phyloP scores from a whole-genome alignment of 2,113 vertebrate genomes.

The Otocyon megalotis region DNA sequence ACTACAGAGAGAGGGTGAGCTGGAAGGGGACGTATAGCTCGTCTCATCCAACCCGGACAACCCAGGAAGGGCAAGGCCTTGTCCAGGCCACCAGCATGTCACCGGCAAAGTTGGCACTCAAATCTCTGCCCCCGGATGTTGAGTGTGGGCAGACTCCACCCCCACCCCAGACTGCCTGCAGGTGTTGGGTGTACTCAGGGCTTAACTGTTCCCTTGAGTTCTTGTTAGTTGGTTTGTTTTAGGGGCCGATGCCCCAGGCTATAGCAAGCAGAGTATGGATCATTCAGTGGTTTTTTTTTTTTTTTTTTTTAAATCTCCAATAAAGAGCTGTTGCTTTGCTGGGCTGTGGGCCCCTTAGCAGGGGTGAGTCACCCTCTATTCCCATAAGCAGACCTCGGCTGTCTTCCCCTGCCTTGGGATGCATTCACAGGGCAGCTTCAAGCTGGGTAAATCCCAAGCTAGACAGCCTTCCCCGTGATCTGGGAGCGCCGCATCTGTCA shows the following conservation, averaged over 20 bases:
- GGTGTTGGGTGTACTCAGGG: neutral
- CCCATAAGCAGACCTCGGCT: neutral
- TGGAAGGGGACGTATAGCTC: neutral
- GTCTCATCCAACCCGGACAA: neutral
- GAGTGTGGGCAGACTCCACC: neutral
- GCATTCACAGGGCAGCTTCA: neutral
- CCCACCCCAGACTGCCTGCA: too few species aligned
- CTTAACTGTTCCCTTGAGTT: neutral
- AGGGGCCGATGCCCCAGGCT: neutral
- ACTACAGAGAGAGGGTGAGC: accelerated
- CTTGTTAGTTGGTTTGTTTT: neutral
- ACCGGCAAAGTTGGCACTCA: neutral
- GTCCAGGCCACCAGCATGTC: neutral
- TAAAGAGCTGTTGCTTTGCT: neutral
- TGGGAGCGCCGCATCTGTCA: accelerated
- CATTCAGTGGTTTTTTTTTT: neutral
- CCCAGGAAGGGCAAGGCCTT: neutral
- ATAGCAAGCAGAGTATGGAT: neutral
- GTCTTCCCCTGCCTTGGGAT: neutral
- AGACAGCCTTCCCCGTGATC: accelerated
- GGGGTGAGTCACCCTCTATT: neutral
- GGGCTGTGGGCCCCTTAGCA: neutral
- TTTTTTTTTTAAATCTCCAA: neutral
- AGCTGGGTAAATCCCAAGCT: too few species aligned
- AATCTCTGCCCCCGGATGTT: neutral